These are phyloP conservation scores for Drosophila kanapiae DNA, from an alignment of 1,140 invertebrate species.

Conservation along the genomic window DNA sequence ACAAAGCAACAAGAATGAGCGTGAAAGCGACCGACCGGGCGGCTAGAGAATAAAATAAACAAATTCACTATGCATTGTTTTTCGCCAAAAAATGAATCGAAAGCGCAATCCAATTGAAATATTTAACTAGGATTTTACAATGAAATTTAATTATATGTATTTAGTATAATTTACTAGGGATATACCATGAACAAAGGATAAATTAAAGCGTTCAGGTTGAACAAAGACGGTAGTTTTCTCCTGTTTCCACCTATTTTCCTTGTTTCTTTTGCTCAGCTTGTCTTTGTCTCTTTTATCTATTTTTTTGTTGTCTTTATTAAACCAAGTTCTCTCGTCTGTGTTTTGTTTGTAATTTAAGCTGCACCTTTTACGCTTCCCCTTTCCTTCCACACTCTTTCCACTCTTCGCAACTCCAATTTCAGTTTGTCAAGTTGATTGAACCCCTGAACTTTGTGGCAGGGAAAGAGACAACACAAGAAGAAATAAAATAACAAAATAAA, in stretches of 20 bases:
- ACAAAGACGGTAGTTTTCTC: not conserved
- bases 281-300: not conserved
- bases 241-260: not conserved
- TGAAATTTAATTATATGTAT: too few relatives aligned
- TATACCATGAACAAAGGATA: too few relatives aligned
- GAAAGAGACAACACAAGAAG: conserved; percentile 20
- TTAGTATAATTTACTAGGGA: too few relatives aligned
- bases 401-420: conserved; percentile 50
- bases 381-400: not conserved
- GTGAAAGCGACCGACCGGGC: not conserved
- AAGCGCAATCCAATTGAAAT: too few relatives aligned
- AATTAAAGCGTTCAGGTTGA: not conserved
- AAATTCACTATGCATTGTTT: not conserved
- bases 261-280: not conserved
- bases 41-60: not conserved
- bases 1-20: conserved; percentile 1
- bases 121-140: too few relatives aligned
- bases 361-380: conserved; percentile 12
- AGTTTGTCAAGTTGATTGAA: conserved; percentile 70
- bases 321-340: conserved; percentile 14
- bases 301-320: conserved; percentile 4
- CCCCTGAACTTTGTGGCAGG: conserved; percentile 55
- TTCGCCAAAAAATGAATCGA: not conserved
- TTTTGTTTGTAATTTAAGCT: conserved; percentile 50
- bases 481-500: conserved; percentile 26